Conservation (phyloP, 2,888 invertebrate genomes). For the Trilocha varians region DNA sequence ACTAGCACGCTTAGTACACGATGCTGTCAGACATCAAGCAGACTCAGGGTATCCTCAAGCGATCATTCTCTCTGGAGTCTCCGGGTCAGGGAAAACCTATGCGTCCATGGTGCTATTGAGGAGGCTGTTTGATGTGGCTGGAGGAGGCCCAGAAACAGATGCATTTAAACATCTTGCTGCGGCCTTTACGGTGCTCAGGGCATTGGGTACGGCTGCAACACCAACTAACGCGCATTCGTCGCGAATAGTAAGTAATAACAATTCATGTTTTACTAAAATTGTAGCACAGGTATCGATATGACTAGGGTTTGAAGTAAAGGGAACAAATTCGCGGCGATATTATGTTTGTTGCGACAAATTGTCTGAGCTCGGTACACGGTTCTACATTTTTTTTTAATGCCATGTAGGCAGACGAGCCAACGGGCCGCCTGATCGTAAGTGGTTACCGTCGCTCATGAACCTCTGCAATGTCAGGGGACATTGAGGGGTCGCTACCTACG, state of each 20-base stretch:
- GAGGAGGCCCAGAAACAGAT: slow-evolving; percentile 95
- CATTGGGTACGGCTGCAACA: slow-evolving; percentile 93
- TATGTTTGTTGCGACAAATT: too few relatives aligned
- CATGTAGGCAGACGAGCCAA: too few relatives aligned
- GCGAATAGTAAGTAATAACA: slow-evolving; percentile 80
- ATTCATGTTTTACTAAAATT: too few relatives aligned
- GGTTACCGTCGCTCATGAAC: too few relatives aligned
- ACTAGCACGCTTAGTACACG: slow-evolving; percentile 89
- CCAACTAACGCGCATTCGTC: slow-evolving; percentile 93
- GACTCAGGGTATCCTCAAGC: slow-evolving; percentile 97
- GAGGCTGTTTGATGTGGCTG: slow-evolving; percentile 93
- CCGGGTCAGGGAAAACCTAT: slow-evolving; percentile 95
- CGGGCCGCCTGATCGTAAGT: too few relatives aligned
- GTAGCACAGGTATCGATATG: too few relatives aligned
- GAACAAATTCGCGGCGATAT: too few relatives aligned
- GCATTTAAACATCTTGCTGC: slow-evolving; percentile 97
- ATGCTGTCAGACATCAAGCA: slow-evolving; percentile 93
- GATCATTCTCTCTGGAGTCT: slow-evolving; percentile 86
- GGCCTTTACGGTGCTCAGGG: slow-evolving; percentile 93
- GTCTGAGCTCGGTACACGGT: too few relatives aligned
- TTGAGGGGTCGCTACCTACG: too few relatives aligned
- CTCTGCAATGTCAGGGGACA: too few relatives aligned
- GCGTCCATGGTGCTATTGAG: slow-evolving; percentile 92
- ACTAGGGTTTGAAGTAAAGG: too few relatives aligned
- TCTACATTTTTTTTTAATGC: too few relatives aligned